Percentiles rank a stretch among this genome's conserved stretches.
phyloP scores from a whole-genome alignment of 1,140 invertebrate species.

The Heliconius hewitsoni region DNA sequence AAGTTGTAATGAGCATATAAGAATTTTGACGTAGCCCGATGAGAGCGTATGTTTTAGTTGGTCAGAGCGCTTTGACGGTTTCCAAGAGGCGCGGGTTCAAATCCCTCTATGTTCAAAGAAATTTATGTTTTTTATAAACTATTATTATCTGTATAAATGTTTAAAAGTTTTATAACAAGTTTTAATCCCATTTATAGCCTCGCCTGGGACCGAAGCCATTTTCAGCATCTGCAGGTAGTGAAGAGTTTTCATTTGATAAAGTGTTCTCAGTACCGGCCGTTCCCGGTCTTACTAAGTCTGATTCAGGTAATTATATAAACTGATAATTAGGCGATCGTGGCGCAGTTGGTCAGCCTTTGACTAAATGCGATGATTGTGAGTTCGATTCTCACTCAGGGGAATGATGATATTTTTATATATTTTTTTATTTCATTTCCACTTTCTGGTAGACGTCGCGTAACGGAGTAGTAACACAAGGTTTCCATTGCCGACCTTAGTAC shows the following conservation, averaged over 20 bases:
- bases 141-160: too few species aligned
- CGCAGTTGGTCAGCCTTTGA: neutral
- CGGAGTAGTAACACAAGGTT: too few species aligned
- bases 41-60: too few species aligned
- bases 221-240: constrained; percentile 86
- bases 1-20: too few species aligned
- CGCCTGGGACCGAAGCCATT: constrained; percentile 91
- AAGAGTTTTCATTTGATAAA: constrained; percentile 89
- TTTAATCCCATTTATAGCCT: constrained; percentile 81
- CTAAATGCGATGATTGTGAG: neutral
- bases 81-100: too few species aligned
- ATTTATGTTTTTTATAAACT: too few species aligned
- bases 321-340: neutral
- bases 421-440: neutral
- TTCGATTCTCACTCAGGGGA: neutral
- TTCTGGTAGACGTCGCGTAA: too few species aligned
- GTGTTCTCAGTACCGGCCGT: constrained; percentile 89
- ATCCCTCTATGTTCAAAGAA: too few species aligned
- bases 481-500: too few species aligned
- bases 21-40: too few species aligned
- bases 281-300: constrained; percentile 79
- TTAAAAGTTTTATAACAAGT: too few species aligned
- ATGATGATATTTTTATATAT: neutral
- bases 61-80: too few species aligned
- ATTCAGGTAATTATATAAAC: constrained; percentile 53